phyloP scores from a whole-genome alignment of 2,888 invertebrate species.

The Noctua fimbriata region DNA sequence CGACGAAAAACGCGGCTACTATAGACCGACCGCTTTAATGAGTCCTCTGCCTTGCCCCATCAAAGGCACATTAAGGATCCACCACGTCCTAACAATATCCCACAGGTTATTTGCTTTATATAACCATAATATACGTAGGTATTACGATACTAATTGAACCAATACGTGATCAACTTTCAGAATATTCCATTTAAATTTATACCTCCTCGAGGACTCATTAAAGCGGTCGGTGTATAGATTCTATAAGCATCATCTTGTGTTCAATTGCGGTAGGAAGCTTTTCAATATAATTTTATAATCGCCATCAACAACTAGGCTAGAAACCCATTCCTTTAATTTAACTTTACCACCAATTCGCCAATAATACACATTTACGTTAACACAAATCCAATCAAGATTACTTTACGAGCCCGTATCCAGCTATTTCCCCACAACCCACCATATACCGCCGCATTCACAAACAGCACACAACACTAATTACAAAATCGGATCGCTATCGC shows the following conservation, averaged over 20 bases:
- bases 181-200: no score
- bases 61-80: no score
- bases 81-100: no score
- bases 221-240: not conserved
- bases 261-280: not conserved
- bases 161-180: no score
- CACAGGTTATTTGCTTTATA: no score
- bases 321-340: not conserved
- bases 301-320: not conserved
- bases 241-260: not conserved
- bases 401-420: constrained; percentile 50
- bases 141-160: no score
- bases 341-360: not conserved
- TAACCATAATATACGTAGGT: no score
- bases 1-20: not conserved
- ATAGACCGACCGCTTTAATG: no score
- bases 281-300: no score
- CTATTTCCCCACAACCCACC: constrained; percentile 54
- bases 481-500: constrained; percentile 78
- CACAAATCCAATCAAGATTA: constrained; percentile 50
- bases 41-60: no score
- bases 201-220: no score
- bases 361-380: constrained; percentile 40
- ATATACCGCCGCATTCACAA: constrained; percentile 55
- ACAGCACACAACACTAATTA: constrained; percentile 72